Evolutionary conservation across 2,888 invertebrate species (phyloP), one percentile per base, ranked within the genome.

Genomic region (Drosophila conformis): DNA sequence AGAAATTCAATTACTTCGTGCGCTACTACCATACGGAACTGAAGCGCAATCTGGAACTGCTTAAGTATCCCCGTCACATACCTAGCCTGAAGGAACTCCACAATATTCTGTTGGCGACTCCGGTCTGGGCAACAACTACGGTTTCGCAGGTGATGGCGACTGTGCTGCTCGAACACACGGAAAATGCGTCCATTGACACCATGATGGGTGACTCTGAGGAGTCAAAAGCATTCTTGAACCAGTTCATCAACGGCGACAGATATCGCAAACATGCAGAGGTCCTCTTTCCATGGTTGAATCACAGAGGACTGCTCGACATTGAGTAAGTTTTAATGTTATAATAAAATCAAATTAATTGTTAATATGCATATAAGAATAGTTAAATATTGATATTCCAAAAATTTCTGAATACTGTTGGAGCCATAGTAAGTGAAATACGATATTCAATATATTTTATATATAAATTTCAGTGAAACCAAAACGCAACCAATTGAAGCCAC

Each of bases 1-100:
- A 87, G 38, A 66, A 91, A 35, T 93, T 93, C 46, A 93, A 93
- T 33, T 90, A 83, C 62, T 90, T 93, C 4, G 77, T 93, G 7
- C 84, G 90, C 33, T 90, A 78, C 62, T 93, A 93, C 61, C 90
- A 92, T 35, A 73, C 79, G 4, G 72, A 87, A 18, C 72, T 91
- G 36, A 68, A 83, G 27, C 73, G 82, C 6, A 80, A 85, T 70
- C 72, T 91, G 29, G 80, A 80, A 36, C 33, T 90, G 2, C 67
- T 91, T 0, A 82, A 84, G 29, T 91, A 87, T 61, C 53, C 73
- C 2, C 81, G 82, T 18, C 40, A 73, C 18, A 63, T 91, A 54
- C 91, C 91, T 8, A 78, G 68, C 6, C 64, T 91, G 1, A 54
- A 1, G 11, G 78, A 78, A 15, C 57, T 78, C 4, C 78, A 78